Evolutionary conservation across 1,140 invertebrate genomes (phyloP), one percentile per base, ranked within the genome.

Genomic region (Pogonomyrmex californicus): DNA sequence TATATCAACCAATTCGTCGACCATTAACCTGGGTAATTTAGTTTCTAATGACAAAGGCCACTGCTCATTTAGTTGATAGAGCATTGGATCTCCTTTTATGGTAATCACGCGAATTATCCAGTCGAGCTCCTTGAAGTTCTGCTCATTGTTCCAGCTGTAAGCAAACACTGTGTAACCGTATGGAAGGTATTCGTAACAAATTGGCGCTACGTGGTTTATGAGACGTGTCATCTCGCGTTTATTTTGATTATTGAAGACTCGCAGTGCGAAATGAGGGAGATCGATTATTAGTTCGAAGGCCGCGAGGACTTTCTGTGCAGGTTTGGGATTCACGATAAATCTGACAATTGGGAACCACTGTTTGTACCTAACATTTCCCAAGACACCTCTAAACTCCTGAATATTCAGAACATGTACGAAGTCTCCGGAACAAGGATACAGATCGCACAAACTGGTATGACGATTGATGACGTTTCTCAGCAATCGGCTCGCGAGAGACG

Each of bases 221-320:
- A 90, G 17, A 66, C 90, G 79, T 7, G 79, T 9, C 14, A 95
- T 86, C 66, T 95, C 95, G 10, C 58, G 38, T 4, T 58, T 58
- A 1, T 88, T 92, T 51, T 94, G 93, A 17, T 95, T 95, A 75
- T 94, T 86, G 54, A 95, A 94, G 0, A 94, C 90, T 14, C 93
- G 86, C 0, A 95, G 58, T 1, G 83, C 79, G 65, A 92, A 93
- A 6, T 76, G 88, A 1, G 88, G 77, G 2, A 94, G 38, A 63
- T 90, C 78, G 6, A 86, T 87, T 65, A 95, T 92, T 7, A 95
- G 60, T 38, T 93, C 78, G 2, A 94, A 75, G 41, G 54, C 85
- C 0, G 93, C 86, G 5, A 87, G 68, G 2, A 93, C 87, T 0
- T 56, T 78, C 33, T 92, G 75, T 0, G 62, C 49, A 10, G 86